Conservation (phyloP, 2,113 vertebrate genomes). For the Bolborhynchus lineola region DNA sequence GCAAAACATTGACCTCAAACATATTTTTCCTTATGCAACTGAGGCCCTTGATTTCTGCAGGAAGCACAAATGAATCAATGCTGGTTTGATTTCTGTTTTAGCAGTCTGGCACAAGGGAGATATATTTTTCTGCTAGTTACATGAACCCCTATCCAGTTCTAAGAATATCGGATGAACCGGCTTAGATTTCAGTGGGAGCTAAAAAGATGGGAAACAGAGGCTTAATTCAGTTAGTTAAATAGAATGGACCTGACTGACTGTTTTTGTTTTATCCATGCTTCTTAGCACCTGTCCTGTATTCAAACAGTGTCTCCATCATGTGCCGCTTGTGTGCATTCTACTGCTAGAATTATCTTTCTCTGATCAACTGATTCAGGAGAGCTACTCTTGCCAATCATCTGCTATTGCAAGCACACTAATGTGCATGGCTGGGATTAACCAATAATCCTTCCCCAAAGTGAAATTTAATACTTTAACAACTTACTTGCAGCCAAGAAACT, state of each 20-base stretch:
- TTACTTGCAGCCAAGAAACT: neutral
- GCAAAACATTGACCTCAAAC: too few species aligned
- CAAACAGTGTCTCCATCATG: neutral
- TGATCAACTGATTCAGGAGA: neutral
- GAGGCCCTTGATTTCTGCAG: too few species aligned
- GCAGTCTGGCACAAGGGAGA: too few species aligned
- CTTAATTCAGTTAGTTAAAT: neutral
- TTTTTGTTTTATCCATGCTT: neutral
- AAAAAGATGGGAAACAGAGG: neutral
- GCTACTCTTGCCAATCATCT: neutral
- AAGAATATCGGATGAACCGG: neutral
- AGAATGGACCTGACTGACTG: neutral
- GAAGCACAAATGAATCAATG: too few species aligned
- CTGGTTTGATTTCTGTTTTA: too few species aligned
- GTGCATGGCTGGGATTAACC: neutral
- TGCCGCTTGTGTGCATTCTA: neutral
- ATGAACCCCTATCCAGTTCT: neutral
- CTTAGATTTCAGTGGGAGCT: neutral
- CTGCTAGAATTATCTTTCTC: neutral
- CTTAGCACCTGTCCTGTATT: neutral
- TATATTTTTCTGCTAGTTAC: neutral
- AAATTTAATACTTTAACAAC: neutral
- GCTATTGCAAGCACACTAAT: neutral
- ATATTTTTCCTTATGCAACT: too few species aligned
- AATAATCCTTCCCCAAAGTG: neutral